phyloP scores from a whole-genome alignment of 2,797 vertebrate species.

The Jordanella pulchra region DNA sequence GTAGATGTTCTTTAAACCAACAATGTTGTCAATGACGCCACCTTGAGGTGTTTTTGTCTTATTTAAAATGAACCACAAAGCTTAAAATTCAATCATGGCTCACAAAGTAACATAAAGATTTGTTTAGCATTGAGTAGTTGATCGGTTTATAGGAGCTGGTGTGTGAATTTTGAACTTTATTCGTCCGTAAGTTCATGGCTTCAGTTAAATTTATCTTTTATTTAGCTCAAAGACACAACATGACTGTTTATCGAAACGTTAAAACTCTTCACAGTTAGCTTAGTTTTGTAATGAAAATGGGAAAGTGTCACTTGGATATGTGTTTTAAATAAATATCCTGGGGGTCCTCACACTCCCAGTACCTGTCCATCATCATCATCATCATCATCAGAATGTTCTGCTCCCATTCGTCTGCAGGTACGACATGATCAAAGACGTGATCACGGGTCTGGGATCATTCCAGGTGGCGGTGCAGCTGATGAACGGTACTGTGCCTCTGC shows the following conservation, averaged over 20 bases:
- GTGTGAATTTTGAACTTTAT: too few species aligned
- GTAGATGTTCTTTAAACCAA: not conserved
- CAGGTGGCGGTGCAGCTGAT: conserved; percentile 84
- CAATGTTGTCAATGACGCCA: not conserved
- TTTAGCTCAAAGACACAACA: not conserved
- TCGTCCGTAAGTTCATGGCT: not conserved
- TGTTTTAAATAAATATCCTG: too few species aligned
- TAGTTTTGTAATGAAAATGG: not conserved
- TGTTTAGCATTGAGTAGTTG: not conserved
- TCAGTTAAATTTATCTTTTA: not conserved
- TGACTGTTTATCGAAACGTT: not conserved
- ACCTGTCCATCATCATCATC: not conserved
- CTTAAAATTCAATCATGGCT: not conserved
- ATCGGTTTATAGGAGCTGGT: not conserved
- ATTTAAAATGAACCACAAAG: not conserved
- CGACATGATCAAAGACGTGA: conserved; percentile 77
- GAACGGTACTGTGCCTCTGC: conserved; percentile 79
- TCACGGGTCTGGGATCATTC: conserved; percentile 82
- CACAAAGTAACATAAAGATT: too few species aligned
- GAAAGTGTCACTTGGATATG: not conserved
- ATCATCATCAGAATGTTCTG: not conserved
- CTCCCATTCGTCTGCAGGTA: conserved; percentile 68
- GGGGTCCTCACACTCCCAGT: not conserved
- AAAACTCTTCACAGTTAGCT: not conserved
- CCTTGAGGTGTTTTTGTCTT: not conserved